Evolutionary conservation across 2,113 vertebrate genomes (phyloP), one percentile per base, ranked within the genome.

Genomic region (Rhodinocichla rosea): DNA sequence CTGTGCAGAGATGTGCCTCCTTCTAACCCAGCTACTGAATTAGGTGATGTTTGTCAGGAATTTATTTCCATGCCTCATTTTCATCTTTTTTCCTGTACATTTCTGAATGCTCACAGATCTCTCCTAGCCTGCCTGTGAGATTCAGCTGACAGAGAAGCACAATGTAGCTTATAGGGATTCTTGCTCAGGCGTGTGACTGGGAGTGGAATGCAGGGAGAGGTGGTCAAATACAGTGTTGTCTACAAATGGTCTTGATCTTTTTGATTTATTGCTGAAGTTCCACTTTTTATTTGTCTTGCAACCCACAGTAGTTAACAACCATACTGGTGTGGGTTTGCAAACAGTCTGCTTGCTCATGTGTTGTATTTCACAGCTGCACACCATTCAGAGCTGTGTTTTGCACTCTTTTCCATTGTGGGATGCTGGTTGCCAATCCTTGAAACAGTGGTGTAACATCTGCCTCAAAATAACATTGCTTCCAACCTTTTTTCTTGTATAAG

Each of bases 101-200:
- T 86, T 80, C 28, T 60, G 19, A 40, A 17, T 30, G 24, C 26
- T 82, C 15, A 6, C 11, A 28, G 30, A 45, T 59, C 30, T 35
- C 57, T 87, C 20, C 49, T 49, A 32, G 47, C 4, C 4, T 17
- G 15, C 22, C 1, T 20, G 17, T 62, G 33, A 13, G 15, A 14
- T 90, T 88, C 39, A 57, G 20, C 67, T 86, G 56, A 49, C n/a
- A 80, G 28, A 35, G 21, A 40, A 16, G 6, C 39, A 30, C 28
- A 10, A 1, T 3, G 15, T 5, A 17, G 13, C 0, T 80, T 77
- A 1, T 9, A 26, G 13, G 11, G 11, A 9, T 53, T 75, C 20
- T 63, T 59, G 16, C 33, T 82, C 30, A 33, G 22, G 3, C 4
- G 5, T 57, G 37, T 79, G 40, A 52, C 37, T 89, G 65, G 28